phyloP scores from a whole-genome alignment of 2,888 invertebrate species.

The Heliconius ismenius region DNA sequence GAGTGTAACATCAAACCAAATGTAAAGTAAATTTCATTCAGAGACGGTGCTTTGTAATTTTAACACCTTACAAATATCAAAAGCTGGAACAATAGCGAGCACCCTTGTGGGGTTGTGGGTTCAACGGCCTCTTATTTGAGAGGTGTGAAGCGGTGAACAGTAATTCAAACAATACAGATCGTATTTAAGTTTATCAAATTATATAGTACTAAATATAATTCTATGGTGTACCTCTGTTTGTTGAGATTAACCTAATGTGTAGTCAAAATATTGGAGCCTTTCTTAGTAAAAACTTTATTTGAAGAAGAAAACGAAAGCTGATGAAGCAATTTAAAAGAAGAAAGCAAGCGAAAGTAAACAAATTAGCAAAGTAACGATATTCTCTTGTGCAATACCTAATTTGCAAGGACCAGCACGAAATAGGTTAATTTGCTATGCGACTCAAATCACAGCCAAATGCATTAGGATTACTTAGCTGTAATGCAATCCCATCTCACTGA shows the following conservation, averaged over 20 bases:
- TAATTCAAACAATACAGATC: constrained; percentile 47
- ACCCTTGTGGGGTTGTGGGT: constrained; percentile 59
- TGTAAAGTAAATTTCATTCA: constrained; percentile 27
- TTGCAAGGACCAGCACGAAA: constrained; percentile 34
- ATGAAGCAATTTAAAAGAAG: background rate
- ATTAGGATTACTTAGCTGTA: constrained; percentile 46
- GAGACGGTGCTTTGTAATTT: constrained; percentile 48
- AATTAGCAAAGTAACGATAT: constrained; percentile 1
- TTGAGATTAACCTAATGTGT: background rate
- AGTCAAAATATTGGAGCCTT: background rate
- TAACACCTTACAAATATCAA: constrained; percentile 57
- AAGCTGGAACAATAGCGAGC: constrained; percentile 58
- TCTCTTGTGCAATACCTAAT: constrained; percentile 26
- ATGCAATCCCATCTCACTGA: constrained; percentile 47
- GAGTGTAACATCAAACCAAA: constrained; percentile 39
- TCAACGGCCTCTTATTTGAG: constrained; percentile 53
- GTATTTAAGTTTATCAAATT: constrained; percentile 43
- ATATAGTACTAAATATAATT: constrained; percentile 30
- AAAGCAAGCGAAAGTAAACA: background rate
- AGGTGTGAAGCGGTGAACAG: constrained; percentile 47
- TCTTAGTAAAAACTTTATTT: background rate
- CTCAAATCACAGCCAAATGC: constrained; percentile 44
- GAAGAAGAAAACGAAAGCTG: background rate
- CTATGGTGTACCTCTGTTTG: constrained; percentile 16
- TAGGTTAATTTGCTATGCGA: constrained; percentile 39